These are phyloP conservation scores for Macrocentrus cingulum DNA, from an alignment of 1,140 invertebrate genomes.

Conservation along the genomic window DNA sequence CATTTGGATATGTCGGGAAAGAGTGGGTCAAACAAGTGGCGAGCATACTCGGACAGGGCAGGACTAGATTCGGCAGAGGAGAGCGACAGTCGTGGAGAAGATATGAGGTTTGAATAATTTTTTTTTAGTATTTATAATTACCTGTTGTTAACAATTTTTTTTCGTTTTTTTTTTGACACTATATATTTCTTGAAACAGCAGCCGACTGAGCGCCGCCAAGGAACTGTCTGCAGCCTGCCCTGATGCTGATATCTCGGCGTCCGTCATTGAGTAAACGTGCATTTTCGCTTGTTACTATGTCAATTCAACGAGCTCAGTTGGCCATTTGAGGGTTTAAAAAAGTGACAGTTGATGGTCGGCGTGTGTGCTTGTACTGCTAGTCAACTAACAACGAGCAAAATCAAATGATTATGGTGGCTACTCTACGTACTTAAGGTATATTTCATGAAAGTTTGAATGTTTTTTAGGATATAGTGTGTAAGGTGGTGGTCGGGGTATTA, in stretches of 20 bases:
- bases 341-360: not conserved
- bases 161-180: conserved; percentile 5
- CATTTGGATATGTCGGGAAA: conserved; percentile 30
- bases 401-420: not conserved
- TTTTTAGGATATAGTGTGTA: too few relatives aligned
- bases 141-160: not conserved
- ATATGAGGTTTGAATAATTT: conserved; percentile 28
- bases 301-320: conserved; percentile 11
- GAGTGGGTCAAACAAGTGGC: conserved; percentile 31
- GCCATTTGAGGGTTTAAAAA: not conserved
- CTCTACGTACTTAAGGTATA: conserved; percentile 9
- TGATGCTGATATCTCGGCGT: conserved; percentile 26
- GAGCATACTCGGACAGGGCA: conserved; percentile 30
- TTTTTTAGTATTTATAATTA: too few relatives aligned
- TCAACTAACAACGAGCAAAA: not conserved
- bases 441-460: not conserved
- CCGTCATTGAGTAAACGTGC: conserved; percentile 26
- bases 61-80: conserved; percentile 28
- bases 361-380: not conserved
- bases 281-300: not conserved
- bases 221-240: conserved; percentile 29
- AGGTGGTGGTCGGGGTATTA: too few relatives aligned
- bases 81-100: conserved; percentile 29
- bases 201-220: conserved; percentile 27
- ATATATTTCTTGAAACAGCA: conserved; percentile 33